A percentile compares a stretch with the other conserved stretches of the same genome.
Evolutionary conservation across 2,797 vertebrate species (phyloP).

Genomic region (Pipistrellus nathusii): DNA sequence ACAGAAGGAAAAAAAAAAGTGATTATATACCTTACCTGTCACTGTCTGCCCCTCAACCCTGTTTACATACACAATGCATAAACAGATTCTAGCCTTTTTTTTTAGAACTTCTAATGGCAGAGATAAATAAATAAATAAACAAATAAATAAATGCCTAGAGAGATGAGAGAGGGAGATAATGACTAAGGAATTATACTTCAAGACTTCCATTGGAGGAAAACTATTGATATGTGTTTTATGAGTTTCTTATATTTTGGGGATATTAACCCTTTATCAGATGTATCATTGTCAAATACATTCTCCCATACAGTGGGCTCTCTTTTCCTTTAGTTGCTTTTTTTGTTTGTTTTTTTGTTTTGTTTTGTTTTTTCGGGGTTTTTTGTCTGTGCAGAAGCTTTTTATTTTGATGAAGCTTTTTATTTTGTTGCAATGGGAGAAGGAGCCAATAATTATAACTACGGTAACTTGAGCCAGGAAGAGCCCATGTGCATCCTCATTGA

Average conservation of each 20-base stretch:
- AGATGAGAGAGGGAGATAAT: background rate
- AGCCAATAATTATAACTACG: background rate
- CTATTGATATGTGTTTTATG: background rate
- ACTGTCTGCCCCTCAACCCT: background rate
- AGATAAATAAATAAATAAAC: background rate
- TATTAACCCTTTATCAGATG: no score
- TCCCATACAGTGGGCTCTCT: no score
- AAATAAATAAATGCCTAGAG: background rate
- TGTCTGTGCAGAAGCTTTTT: no score
- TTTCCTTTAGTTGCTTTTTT: no score
- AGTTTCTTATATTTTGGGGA: no score
- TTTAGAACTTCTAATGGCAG: background rate
- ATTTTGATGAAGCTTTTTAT: no score
- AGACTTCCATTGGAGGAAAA: background rate
- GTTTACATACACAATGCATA: background rate
- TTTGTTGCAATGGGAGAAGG: background rate
- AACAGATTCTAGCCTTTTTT: background rate
- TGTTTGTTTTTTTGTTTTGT: no score
- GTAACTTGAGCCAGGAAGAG: background rate
- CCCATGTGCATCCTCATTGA: background rate
- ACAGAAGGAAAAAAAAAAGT: background rate
- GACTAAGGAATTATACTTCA: background rate
- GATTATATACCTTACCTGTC: background rate
- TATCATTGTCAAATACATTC: no score
- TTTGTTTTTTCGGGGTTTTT: no score